A percentile compares a stretch with the other conserved stretches of the same genome.
Conservation (phyloP, 2,113 vertebrate genomes). For the Dascyllus trimaculatus region DNA sequence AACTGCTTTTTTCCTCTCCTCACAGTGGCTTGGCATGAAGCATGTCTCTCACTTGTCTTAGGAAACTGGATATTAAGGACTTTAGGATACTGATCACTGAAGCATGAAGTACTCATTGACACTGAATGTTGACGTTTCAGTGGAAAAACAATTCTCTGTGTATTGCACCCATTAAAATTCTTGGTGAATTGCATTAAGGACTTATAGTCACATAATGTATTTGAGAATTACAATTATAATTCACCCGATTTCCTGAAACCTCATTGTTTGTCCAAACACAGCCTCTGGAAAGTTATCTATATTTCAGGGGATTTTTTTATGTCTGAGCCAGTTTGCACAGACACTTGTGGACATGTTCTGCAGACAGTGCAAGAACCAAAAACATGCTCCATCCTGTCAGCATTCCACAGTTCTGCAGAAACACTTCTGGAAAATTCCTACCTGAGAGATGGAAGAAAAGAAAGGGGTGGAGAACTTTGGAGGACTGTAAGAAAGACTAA, state of each 20-base stretch:
- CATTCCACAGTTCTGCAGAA: constrained; percentile 77
- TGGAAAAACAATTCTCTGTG: no score
- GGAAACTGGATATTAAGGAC: background rate
- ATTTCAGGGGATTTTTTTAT: background rate
- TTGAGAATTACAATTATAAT: background rate
- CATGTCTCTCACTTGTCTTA: background rate
- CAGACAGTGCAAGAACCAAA: constrained; percentile 29
- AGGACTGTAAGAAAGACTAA: background rate
- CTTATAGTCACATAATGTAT: background rate
- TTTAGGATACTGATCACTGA: background rate
- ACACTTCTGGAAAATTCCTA: constrained; percentile 79
- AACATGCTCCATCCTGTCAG: constrained; percentile 79
- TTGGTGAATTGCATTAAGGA: background rate
- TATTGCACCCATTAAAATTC: background rate
- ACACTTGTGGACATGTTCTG: constrained; percentile 27
- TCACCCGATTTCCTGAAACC: background rate
- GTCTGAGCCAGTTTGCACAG: constrained; percentile 46
- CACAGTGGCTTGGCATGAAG: background rate
- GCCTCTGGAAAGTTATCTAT: background rate
- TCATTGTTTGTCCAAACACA: background rate
- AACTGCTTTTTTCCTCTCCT: constrained; percentile 10
- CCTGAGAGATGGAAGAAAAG: constrained; percentile 24
- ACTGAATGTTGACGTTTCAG: no score
- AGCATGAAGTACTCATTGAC: no score
- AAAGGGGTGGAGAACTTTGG: background rate